Evolutionary conservation across 2,888 invertebrate species (phyloP), one percentile per base, ranked within the genome.

Genomic region (Platerodrilus igneus): DNA sequence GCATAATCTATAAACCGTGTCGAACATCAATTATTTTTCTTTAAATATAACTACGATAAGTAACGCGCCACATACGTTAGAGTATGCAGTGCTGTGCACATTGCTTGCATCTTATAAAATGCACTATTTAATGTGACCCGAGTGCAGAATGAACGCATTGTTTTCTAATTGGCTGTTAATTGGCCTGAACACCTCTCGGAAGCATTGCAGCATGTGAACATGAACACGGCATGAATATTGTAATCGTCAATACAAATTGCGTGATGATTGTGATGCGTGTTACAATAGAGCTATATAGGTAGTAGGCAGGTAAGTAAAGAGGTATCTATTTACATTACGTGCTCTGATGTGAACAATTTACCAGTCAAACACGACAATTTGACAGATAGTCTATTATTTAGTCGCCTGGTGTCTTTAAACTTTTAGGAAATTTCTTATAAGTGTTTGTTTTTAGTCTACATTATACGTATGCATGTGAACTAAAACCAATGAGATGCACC

Each of bases 291-390:
- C n/a, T n/a, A n/a, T n/a, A n/a, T n/a, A n/a, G n/a, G n/a, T n/a
- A n/a, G n/a, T n/a, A n/a, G n/a, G n/a, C 52, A 50, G 50, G 46
- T 51, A 48, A 48, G 46, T 52, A 57, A 56, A 56, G 46, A 54
- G 51, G 51, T 52, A 51, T 55, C 53, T 57, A 50, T 55, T 54
- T 51, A 48, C 52, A 50, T 55, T 52, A 56, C 54, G 55, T 55
- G 53, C 42, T 50, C 50, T 55, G 53, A 52, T 48, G 52, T 48
- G 49, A 42, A 31, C 40, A n/a, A n/a, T n/a, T n/a, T n/a, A n/a
- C n/a, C n/a, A 35, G 36, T 48, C 43, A 49, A 41, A 50, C 50
- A 53, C 43, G 51, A 45, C 45, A 49, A 48, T 55, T 53, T 48
- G 48, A n/a, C n/a, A n/a, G n/a, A n/a, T n/a, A n/a, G n/a, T n/a